Base-by-base conservation (phyloP, 1,140 invertebrate species). In the Drosophila nigromelanica region DNA sequence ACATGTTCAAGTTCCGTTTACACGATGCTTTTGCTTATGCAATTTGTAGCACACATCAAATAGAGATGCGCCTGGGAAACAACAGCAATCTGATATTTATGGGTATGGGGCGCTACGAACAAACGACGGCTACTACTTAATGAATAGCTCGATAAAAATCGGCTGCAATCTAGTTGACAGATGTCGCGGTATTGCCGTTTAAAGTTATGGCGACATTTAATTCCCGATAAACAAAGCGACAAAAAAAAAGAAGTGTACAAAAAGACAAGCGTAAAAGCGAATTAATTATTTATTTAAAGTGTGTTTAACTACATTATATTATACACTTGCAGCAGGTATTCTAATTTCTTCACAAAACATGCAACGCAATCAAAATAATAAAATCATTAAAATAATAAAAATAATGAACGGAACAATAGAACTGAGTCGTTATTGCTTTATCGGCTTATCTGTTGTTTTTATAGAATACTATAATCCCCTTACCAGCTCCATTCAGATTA, bases 91-190 rank as follows among this genome's bases (percentile, higher is more conserved):
- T 3, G 6, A 52, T 43, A 59, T 72, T 59, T 58, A 72, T 80
- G 45, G 39, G 51, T 52, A 11, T 40, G 27, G 27, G 30, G 24
- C 15, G 54, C 21, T 61, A 45, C n/a, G 40, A 56, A 61, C 45
- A 67, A 51, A 76, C 81, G 56, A 83, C 64, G 62, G 61, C 61
- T 24, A 63, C 50, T 52, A 66, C 63, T 77, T 73, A 74, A 86
- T 85, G 58, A 52, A 67, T 50, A 48, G 40, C 33, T 43, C 69
- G 42, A 80, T 67, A 63, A 43, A 54, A 60, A 39, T 27, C 40
- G 4, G 7, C 18, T 18, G 75, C 60, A 58, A 64, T 42, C 59
- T 62, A 66, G 3, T 7, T 58, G 30, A 43, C 51, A 70, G 39
- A 39, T 47, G 14, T 5, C 33, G 47, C n/a, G 47, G 27, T n/a